Percentiles rank a stretch among this genome's conserved stretches.
Conservation (phyloP, 2,888 invertebrate species). For the Diaphora mendica region DNA sequence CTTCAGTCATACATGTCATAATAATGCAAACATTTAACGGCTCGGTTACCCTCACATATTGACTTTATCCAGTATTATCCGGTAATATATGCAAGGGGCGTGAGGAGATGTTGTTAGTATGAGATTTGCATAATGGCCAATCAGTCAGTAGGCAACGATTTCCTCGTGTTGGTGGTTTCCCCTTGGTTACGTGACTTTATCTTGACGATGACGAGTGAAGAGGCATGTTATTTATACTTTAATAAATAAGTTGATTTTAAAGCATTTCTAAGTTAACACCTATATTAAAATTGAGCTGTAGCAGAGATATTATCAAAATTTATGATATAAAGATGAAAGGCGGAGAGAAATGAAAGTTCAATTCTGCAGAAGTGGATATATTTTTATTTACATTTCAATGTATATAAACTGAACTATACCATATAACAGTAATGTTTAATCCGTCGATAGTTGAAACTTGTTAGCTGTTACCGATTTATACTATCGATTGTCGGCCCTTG, state of each 20-base stretch:
- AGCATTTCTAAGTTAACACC: no score
- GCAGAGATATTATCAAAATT: not conserved
- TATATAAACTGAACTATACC: not conserved
- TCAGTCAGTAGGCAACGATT: constrained; percentile 58
- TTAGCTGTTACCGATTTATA: no score
- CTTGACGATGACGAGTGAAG: constrained; percentile 27
- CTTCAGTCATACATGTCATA: constrained; percentile 42
- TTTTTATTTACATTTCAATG: not conserved
- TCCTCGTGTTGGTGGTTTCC: constrained; percentile 51
- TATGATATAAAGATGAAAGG: not conserved
- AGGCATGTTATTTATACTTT: constrained; percentile 7
- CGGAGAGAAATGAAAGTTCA: not conserved
- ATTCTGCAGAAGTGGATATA: not conserved
- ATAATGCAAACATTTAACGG: constrained; percentile 49
- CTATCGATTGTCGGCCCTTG: no score
- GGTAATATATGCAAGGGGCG: constrained; percentile 61
- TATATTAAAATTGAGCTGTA: not conserved
- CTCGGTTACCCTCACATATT: constrained; percentile 57
- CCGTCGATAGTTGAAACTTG: no score
- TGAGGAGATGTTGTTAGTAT: constrained; percentile 59
- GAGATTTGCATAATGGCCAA: constrained; percentile 72
- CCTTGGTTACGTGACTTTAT: constrained; percentile 45
- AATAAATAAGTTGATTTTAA: constrained; percentile 3
- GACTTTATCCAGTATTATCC: constrained; percentile 55
- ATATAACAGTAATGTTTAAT: not conserved